Evolutionary conservation across 2,113 vertebrate species (phyloP).

Genomic region (Mionectes macconnelli): DNA sequence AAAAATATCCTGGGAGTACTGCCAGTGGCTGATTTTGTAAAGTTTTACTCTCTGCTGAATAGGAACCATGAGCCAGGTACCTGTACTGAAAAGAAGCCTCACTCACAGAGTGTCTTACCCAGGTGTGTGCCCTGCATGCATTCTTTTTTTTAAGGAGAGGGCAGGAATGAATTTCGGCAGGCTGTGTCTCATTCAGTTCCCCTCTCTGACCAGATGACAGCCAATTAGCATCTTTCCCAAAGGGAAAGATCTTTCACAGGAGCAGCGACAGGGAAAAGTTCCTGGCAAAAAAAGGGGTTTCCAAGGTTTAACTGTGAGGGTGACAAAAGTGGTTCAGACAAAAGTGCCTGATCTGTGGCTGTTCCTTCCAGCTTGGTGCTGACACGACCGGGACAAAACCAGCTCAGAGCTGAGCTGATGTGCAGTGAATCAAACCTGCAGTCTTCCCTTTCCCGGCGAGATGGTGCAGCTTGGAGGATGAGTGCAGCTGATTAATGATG

Average conservation of each 20-base stretch:
- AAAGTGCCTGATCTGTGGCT: neutral
- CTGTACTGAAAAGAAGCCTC: neutral
- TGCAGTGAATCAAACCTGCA: neutral
- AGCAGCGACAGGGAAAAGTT: neutral
- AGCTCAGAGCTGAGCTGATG: neutral
- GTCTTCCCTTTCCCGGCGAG: neutral
- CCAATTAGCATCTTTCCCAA: neutral
- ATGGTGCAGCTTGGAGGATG: neutral
- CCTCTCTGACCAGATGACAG: neutral
- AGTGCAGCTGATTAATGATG: neutral
- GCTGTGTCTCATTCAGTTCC: neutral
- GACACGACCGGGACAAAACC: neutral
- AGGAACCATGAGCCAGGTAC: neutral
- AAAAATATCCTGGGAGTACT: slow-evolving; percentile 57
- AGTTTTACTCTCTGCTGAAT: neutral
- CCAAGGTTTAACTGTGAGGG: neutral
- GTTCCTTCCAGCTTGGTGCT: neutral
- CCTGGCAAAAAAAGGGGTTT: neutral
- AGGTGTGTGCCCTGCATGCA: neutral
- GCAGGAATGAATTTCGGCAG: neutral
- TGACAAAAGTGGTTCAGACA: neutral
- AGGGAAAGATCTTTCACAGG: neutral
- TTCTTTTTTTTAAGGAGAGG: neutral
- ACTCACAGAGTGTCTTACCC: neutral
- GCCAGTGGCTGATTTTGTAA: neutral